Conservation (phyloP, 2,888 invertebrate species). For the Lepidocyrtinus sp. region DNA sequence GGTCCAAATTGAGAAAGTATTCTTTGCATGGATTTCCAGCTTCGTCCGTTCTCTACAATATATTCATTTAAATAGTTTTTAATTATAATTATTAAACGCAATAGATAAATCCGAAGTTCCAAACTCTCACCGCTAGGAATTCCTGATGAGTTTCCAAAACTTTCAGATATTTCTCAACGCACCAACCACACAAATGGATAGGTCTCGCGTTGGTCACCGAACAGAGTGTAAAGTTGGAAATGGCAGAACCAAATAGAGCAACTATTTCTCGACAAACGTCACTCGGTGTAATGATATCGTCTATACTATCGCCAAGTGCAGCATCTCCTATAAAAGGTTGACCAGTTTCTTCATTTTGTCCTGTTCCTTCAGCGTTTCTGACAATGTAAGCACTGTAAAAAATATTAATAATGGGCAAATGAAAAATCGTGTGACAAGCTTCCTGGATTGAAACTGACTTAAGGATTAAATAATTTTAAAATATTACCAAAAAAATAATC, state of each 20-base stretch:
- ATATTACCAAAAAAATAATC: too few species aligned
- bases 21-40: constrained; percentile 74
- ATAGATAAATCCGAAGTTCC: not conserved
- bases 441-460: too few species aligned
- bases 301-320: constrained; percentile 47
- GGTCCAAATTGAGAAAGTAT: constrained; percentile 77
- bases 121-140: constrained; percentile 53
- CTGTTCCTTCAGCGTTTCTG: too few species aligned
- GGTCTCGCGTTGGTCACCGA: constrained; percentile 77
- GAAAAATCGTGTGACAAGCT: too few species aligned
- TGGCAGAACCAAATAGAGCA: constrained; percentile 75
- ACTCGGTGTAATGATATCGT: constrained; percentile 66
- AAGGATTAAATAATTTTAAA: too few species aligned
- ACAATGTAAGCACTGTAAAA: too few species aligned
- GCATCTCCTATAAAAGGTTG: not conserved
- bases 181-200: constrained; percentile 77
- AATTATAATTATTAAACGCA: not conserved
- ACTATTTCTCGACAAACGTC: constrained; percentile 63
- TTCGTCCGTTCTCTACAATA: constrained; percentile 61
- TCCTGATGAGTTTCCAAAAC: constrained; percentile 75
- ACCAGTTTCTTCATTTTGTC: not conserved
- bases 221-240: constrained; percentile 78
- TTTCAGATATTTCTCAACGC: constrained; percentile 76
- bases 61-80: not conserved
- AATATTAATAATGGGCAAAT: too few species aligned